Evolutionary conservation across 2,888 invertebrate species (phyloP), one percentile per base, ranked within the genome.

Genomic region (Xanthia icteritia): DNA sequence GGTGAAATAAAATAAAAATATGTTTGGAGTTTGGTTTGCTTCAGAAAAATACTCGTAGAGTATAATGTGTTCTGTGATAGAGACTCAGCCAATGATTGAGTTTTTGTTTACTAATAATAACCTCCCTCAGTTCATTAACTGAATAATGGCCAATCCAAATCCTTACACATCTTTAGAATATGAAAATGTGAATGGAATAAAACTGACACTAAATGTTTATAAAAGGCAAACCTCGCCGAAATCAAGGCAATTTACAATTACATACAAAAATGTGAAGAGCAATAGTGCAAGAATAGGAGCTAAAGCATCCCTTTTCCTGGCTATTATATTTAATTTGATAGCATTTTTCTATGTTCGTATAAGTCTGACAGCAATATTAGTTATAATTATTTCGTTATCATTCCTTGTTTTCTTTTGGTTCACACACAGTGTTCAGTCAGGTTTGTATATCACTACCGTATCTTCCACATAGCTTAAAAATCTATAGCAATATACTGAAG

Each of bases 401-500:
- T 94, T 95, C 76, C 85, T 96, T 31, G 86, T 94, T 6, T 94
- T 94, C 81, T 95, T 96, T 88, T 96, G 96, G 96, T 89, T 96
- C 39, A 95, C 96, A 8, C 95, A 96, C 80, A 95, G 94, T 89
- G 96, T 96, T 64, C 96, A 96, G 78, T 95, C 95, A 92, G 96
- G 96, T 96, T 73, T 31, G 89, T 82, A 75, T 75, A 48, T 4
- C 9, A 58, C 6, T 65, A n/a, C 42, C 20, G 42, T 23, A 27
- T 17, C 15, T 54, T 36, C 1, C 23, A 58, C 2, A 31, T 42
- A 27, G 5, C 31, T 76, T 60, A 20, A 36, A 17, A n/a, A 17
- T 36, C 36, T 31, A 17, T 39, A 39, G 3, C 11, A 31, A 54
- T 23, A 45, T 36, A 36, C 2, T 3, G 8, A 23, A 8, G 1